These are phyloP conservation scores for Listrodromus nycthemerus DNA, from an alignment of 2,888 invertebrate genomes.

Conservation along the genomic window DNA sequence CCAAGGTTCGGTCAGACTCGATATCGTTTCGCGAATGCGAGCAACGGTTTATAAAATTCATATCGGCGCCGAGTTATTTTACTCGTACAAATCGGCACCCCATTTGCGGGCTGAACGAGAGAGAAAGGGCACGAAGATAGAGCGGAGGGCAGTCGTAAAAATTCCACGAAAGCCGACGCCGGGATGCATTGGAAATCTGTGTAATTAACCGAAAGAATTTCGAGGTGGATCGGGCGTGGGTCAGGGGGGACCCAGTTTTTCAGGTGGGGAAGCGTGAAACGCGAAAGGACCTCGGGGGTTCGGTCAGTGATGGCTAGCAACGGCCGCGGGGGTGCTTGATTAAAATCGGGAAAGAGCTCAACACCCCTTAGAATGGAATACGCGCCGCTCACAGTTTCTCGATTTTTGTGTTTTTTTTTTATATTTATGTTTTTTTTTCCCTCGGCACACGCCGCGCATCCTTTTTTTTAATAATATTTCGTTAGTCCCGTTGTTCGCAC, in stretches of 20 bases:
- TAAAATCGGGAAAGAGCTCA: constrained; percentile 62
- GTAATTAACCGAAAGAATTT: constrained; percentile 84
- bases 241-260: constrained; percentile 64
- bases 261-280: constrained; percentile 72
- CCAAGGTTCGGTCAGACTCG: constrained; percentile 28
- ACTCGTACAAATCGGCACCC: constrained; percentile 44
- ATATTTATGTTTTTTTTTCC: not conserved
- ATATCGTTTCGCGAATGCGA: constrained; percentile 26
- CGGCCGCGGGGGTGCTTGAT: constrained; percentile 55
- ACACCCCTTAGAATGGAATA: constrained; percentile 63
- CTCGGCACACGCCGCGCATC: constrained; percentile 18
- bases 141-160: constrained; percentile 77
- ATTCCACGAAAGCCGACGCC: constrained; percentile 79
- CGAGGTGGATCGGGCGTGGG: constrained; percentile 68
- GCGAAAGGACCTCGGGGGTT: constrained; percentile 68
- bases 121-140: constrained; percentile 24
- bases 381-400: constrained; percentile 47
- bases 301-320: constrained; percentile 57
- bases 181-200: constrained; percentile 81
- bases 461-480: constrained; percentile 21
- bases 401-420: constrained; percentile 25
- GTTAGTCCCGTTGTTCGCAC: constrained; percentile 23
- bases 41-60: constrained; percentile 50
- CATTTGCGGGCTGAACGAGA: constrained; percentile 16
- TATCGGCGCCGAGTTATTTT: constrained; percentile 45